Evolutionary conservation across 2,797 vertebrate genomes (phyloP), one percentile per base, ranked within the genome.

Genomic region (Darevskia mixta): DNA sequence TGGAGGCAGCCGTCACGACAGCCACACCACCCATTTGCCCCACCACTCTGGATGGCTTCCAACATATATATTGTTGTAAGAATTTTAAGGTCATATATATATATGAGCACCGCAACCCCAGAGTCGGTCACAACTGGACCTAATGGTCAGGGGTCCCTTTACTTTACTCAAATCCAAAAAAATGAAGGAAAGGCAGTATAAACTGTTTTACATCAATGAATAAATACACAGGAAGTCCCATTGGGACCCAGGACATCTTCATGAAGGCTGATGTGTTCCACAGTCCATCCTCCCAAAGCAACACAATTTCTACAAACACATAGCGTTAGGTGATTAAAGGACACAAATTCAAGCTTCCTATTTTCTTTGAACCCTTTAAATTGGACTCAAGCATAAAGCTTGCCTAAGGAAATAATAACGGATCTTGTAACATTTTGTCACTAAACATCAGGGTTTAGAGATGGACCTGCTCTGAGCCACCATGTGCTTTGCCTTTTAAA

Each of bases 341-440:
- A 76, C 92, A 91, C 85, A 83, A 79, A 49, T 88, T 87, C 91
- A 89, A 76, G 5, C 89, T 89, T 89, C 86, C 92, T 95, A 93
- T 95, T 86, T 94, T 95, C 94, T 95, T 87, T 32, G 77, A 89
- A 73, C 79, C 55, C 89, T 55, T 83, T 6, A 49, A 71, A 93
- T 94, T 95, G 94, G 93, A 91, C 89, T 95, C 93, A 95, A 86
- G 17, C 91, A 86, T 87, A 92, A 88, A 94, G 86, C 92, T 91
- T 90, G 93, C 91, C 18, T 82, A 93, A 94, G 55, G 78, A 92
- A 93, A 93, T 94, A 93, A 93, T 94, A 93, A 92, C 91, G 91
- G 90, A 1, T 76, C 82, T 83, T 91, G 86, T 93, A 91, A 87
- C 7, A 88, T 94, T 94, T 95, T 77, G 90, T 91, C 79, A 86